These are phyloP conservation scores for Oxycera nigricornis DNA, from an alignment of 2,888 invertebrate species.

Conservation along the genomic window DNA sequence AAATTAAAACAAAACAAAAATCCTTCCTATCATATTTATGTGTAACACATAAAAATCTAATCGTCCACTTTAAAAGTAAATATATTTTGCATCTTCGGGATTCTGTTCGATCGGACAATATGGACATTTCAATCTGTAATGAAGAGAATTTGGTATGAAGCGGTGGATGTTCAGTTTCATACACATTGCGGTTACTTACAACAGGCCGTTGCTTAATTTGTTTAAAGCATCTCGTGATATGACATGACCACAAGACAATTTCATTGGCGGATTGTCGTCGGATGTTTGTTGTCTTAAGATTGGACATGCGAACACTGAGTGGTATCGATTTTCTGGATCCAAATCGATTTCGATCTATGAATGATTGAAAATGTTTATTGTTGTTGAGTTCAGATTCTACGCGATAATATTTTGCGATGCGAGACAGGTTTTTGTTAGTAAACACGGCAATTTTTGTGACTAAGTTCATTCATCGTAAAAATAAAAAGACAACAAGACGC, in stretches of 20 bases:
- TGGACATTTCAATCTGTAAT: conserved; percentile 93
- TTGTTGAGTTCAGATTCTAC: too few relatives aligned
- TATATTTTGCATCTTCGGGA: conserved; percentile 88
- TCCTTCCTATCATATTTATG: not conserved
- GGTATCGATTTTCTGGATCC: conserved; percentile 88
- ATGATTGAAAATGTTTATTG: too few relatives aligned
- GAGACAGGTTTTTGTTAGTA: too few relatives aligned
- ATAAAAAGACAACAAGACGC: too few relatives aligned
- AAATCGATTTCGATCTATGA: conserved; percentile 92
- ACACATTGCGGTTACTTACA: conserved; percentile 68
- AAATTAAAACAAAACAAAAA: not conserved
- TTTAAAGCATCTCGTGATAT: conserved; percentile 96
- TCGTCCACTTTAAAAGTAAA: conserved; percentile 78
- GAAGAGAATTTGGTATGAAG: not conserved
- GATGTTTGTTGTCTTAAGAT: conserved; percentile 96
- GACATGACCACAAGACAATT: conserved; percentile 96
- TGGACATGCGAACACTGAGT: conserved; percentile 98
- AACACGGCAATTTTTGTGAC: too few relatives aligned
- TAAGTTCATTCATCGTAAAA: too few relatives aligned
- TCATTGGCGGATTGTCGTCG: conserved; percentile 96
- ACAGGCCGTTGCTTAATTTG: conserved; percentile 91
- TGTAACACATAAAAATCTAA: not conserved
- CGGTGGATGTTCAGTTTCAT: too few relatives aligned
- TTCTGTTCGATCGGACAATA: conserved; percentile 98
- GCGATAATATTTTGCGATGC: too few relatives aligned